Evolutionary conservation across 1,140 invertebrate genomes (phyloP).

Genomic region (Diachasmimorpha longicaudata): DNA sequence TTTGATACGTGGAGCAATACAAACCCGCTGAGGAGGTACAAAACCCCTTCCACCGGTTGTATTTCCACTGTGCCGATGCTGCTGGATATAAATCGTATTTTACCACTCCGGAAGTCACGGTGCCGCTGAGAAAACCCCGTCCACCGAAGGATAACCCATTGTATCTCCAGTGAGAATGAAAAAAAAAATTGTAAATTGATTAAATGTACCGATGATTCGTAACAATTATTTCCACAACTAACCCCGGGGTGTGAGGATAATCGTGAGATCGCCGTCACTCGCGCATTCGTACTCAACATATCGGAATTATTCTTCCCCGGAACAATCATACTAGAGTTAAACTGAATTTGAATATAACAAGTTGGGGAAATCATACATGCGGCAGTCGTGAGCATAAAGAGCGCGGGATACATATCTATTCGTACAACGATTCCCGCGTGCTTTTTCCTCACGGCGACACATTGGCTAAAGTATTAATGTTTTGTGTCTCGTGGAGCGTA

Average conservation of each 20-base stretch:
- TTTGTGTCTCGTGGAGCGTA: not conserved
- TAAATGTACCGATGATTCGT: not conserved
- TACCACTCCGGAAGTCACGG: conserved; percentile 4
- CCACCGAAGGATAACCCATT: not conserved
- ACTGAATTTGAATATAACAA: conserved; percentile 61
- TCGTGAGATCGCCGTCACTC: not conserved
- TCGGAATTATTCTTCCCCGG: conserved; percentile 45
- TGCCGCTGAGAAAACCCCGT: not conserved
- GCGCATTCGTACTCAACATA: conserved; percentile 31
- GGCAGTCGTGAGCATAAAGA: conserved; percentile 25
- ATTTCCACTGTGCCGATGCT: not conserved
- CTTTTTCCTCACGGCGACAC: not conserved
- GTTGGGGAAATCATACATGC: conserved; percentile 34
- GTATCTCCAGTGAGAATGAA: not conserved
- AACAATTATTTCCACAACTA: not conserved
- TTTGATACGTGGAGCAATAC: conserved; percentile 32
- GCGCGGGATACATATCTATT: conserved; percentile 27
- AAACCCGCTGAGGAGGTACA: not conserved
- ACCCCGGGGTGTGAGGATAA: conserved; percentile 32
- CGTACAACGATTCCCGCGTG: not conserved
- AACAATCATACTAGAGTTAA: conserved; percentile 52
- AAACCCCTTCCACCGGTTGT: not conserved
- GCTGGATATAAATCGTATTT: conserved; percentile 5
- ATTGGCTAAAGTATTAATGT: not conserved
- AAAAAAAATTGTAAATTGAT: conserved; percentile 8